Conservation (phyloP, 2,797 vertebrate species). For the Discoglossus pictus region DNA sequence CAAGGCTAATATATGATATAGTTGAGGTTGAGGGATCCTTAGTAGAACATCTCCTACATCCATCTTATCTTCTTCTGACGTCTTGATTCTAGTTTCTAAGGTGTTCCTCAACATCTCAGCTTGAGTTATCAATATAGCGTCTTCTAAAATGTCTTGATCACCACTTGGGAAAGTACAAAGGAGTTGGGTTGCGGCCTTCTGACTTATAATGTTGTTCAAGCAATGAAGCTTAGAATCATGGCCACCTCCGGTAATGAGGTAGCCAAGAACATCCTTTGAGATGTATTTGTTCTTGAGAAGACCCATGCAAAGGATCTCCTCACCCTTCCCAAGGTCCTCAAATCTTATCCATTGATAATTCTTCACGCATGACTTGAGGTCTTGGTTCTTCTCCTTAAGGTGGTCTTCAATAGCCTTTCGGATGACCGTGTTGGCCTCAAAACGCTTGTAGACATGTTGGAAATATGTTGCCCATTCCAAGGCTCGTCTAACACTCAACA, state of each 20-base stretch:
- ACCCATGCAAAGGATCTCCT: slow-evolving; percentile 9
- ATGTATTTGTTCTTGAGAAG: slow-evolving; percentile 33
- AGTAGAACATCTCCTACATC: slow-evolving; percentile 13
- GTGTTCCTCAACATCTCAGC: slow-evolving; percentile 18
- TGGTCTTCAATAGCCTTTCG: slow-evolving; percentile 17
- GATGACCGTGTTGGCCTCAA: neutral
- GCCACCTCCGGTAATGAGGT: neutral
- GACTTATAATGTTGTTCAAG: slow-evolving; percentile 7
- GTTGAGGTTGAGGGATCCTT: slow-evolving; percentile 9
- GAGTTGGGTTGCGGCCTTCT: slow-evolving; percentile 16
- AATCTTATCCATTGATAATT: slow-evolving; percentile 17
- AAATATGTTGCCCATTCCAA: slow-evolving; percentile 38
- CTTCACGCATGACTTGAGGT: slow-evolving; percentile 1
- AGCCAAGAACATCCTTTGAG: neutral
- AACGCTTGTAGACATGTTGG: slow-evolving; percentile 23
- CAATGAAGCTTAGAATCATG: neutral
- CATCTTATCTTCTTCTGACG: slow-evolving; percentile 7
- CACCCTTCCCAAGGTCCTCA: slow-evolving; percentile 8
- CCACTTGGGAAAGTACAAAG: neutral
- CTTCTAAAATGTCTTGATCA: neutral
- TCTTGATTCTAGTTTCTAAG: slow-evolving; percentile 7
- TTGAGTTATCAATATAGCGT: slow-evolving; percentile 29
- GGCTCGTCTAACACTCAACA: slow-evolving; percentile 9
- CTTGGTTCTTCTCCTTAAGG: slow-evolving; percentile 3
- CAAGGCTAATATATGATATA: slow-evolving; percentile 17